Conservation (phyloP, 2,888 invertebrate genomes). For the Congeria kusceri region DNA sequence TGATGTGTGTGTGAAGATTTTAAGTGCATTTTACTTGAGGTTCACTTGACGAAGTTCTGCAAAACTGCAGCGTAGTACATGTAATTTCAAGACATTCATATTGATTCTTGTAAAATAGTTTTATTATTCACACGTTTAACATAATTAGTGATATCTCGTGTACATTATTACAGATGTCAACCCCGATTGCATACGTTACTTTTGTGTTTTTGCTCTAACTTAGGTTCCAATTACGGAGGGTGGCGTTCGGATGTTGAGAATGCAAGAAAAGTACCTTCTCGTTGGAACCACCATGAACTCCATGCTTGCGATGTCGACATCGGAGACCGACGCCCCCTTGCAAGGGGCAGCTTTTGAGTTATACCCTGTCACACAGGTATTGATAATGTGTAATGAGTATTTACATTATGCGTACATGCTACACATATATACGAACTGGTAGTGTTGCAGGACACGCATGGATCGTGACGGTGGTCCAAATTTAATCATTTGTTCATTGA, state of each 20-base stretch:
- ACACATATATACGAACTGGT: no score
- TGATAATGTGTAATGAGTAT: neutral
- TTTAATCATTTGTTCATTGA: no score
- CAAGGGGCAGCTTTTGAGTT: conserved; percentile 68
- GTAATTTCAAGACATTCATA: neutral
- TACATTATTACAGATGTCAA: no score
- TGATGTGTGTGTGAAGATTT: no score
- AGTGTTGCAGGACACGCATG: no score
- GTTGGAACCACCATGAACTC: conserved; percentile 83
- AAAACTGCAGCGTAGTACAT: no score
- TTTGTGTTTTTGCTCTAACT: conserved; percentile 9
- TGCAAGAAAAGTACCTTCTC: conserved; percentile 70
- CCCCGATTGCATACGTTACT: no score
- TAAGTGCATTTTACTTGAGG: no score
- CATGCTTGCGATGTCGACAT: conserved; percentile 72
- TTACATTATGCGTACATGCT: no score
- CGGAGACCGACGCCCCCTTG: conserved; percentile 65
- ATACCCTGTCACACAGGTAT: conserved; percentile 78
- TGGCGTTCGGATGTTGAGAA: conserved; percentile 77
- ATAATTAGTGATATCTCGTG: no score
- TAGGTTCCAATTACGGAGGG: conserved; percentile 81
- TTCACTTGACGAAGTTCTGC: no score
- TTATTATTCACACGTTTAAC: neutral
- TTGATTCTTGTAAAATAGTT: neutral
- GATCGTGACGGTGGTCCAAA: no score